Conservation (phyloP, 2,797 vertebrate species). For the Alosa sapidissima region DNA sequence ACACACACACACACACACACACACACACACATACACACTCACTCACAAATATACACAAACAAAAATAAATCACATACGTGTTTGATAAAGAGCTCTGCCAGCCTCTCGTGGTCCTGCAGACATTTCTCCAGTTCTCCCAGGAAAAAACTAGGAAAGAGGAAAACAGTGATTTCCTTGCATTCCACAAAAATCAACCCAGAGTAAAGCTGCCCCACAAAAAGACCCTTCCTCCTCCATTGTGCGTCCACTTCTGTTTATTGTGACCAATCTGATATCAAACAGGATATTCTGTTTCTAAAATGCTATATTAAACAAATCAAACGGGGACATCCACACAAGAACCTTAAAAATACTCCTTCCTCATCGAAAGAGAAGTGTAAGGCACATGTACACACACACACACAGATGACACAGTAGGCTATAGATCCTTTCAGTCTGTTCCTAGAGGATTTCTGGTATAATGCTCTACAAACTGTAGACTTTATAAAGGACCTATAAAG, state of each 20-base stretch:
- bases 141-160: slow-evolving; percentile 85
- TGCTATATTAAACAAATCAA: slow-evolving; percentile 9
- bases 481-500: no score
- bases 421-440: no score
- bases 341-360: background rate
- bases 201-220: background rate
- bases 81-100: slow-evolving; percentile 86
- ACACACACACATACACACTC: background rate
- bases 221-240: background rate
- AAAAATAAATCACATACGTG: background rate
- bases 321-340: background rate
- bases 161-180: slow-evolving; percentile 10
- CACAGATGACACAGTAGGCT: background rate
- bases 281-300: slow-evolving; percentile 25
- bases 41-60: slow-evolving; percentile 11
- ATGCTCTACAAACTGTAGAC: no score
- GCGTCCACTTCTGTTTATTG: background rate
- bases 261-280: slow-evolving; percentile 12
- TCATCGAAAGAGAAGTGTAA: background rate
- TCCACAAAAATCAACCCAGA: background rate
- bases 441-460: no score
- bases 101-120: slow-evolving; percentile 87
- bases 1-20: slow-evolving; percentile 18
- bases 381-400: background rate
- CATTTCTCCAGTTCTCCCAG: slow-evolving; percentile 92